Base-by-base conservation (phyloP, 2,888 invertebrate species). In the Cabera pusaria region DNA sequence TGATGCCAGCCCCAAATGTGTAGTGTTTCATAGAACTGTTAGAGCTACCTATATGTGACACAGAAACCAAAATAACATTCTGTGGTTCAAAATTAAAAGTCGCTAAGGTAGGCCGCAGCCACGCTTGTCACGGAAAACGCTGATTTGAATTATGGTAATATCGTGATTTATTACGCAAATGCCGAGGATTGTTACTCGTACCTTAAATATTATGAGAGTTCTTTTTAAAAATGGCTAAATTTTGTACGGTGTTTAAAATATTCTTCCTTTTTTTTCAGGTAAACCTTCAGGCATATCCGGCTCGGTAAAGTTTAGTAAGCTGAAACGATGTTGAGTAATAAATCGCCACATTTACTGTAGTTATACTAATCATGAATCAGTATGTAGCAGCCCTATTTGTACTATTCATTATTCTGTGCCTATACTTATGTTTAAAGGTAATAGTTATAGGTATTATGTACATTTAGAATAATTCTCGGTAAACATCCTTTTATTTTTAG, bases 131-230 rank as follows among this genome's bases (percentile, higher is more conserved):
- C 42, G 46, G 49, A 45, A 51, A 46, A 54, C 36, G 38, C 37
- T 49, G 57, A 64, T 64, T 71, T 62, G 49, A 62, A 69, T 65
- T 64, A 71, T 70, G 67, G 56, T 64, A 70, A 72, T 59, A 54
- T 46, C 39, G 39, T 57, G 49, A 59, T 60, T 56, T 59, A 60
- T 64, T 56, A 59, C 52, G 58, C 52, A 56, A 69, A 64, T 59
- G 53, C 52, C 55, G 34, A 41, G 52, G 56, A 61, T 60, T 44
- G 40, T 45, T 43, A 31, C 44, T 39, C 31, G 17, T 41, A 20
- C 23, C 40, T 39, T 8, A 48, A 47, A 49, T 42, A 47, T 41
- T 35, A 12, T 43, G 24, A 46, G 23, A 33, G 19, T 33, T 44
- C 27, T 27, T 35, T 34, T 42, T 28, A 35, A 42, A 34, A 40